Evolutionary conservation across 2,888 invertebrate species (phyloP).

Genomic region (Drosophila borborema): DNA sequence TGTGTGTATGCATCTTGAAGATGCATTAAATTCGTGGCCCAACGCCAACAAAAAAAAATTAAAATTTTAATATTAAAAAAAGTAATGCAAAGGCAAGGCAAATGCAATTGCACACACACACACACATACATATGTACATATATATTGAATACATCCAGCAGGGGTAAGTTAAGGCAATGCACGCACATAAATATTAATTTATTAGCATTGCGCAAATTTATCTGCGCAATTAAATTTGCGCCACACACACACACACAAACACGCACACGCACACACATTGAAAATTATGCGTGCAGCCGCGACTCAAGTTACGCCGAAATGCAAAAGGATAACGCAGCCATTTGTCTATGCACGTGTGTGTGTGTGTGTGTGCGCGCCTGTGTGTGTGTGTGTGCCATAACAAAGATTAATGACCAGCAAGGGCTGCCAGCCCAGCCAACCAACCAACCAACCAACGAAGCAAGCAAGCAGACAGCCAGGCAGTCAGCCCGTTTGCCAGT

Average conservation of each 20-base stretch:
- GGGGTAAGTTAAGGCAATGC: slow-evolving; percentile 14
- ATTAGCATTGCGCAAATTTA: slow-evolving; percentile 78
- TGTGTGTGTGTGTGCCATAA: slow-evolving; percentile 69
- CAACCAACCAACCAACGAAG: slow-evolving; percentile 9
- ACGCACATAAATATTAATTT: slow-evolving; percentile 76
- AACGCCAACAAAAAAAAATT: slow-evolving; percentile 48
- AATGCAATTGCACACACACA: slow-evolving; percentile 31
- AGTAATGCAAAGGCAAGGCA: slow-evolving; percentile 57
- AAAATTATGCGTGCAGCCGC: slow-evolving; percentile 64
- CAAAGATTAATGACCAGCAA: slow-evolving; percentile 82
- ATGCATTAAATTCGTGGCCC: slow-evolving; percentile 76
- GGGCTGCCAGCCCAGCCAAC: slow-evolving; percentile 61
- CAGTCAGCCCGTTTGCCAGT: slow-evolving; percentile 7
- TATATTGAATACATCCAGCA: neutral
- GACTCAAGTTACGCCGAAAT: slow-evolving; percentile 75
- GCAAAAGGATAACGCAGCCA: slow-evolving; percentile 74
- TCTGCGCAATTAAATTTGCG: slow-evolving; percentile 76
- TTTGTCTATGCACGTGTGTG: slow-evolving; percentile 45
- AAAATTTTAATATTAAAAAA: slow-evolving; percentile 14
- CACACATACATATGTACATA: neutral
- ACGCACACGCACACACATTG: slow-evolving; percentile 21
- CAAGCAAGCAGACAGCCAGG: slow-evolving; percentile 15
- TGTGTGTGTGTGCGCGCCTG: slow-evolving; percentile 20
- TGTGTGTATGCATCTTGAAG: slow-evolving; percentile 67
- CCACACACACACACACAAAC: slow-evolving; percentile 9